Evolutionary conservation across 2,797 vertebrate species (phyloP).

Genomic region (Danio kyathit): DNA sequence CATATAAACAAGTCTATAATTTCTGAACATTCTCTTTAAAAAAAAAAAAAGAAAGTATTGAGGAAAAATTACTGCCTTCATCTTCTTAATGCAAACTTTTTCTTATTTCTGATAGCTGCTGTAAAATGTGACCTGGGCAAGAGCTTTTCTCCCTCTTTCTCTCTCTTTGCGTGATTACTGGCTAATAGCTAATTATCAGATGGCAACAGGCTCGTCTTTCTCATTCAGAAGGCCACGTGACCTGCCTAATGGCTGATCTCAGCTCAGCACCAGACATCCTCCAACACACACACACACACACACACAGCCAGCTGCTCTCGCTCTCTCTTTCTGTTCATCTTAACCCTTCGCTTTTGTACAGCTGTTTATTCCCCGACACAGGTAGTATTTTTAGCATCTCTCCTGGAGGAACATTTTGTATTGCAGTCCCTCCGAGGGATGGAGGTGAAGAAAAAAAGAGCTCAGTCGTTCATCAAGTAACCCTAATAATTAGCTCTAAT

Average conservation of each 20-base stretch:
- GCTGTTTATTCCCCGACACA: conserved; percentile 54
- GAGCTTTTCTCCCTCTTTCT: conserved; percentile 41
- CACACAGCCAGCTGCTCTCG: conserved; percentile 63
- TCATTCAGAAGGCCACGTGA: conserved; percentile 56
- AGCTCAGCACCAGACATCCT: conserved; percentile 67
- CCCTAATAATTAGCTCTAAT: conserved; percentile 35
- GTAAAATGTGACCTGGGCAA: neutral
- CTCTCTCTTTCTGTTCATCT: neutral
- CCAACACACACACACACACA: conserved; percentile 38
- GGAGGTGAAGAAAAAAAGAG: conserved; percentile 16
- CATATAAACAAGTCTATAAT: no score
- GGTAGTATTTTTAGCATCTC: conserved; percentile 74
- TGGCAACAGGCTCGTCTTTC: conserved; percentile 66
- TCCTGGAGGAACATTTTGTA: conserved; percentile 45
- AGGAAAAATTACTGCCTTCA: no score
- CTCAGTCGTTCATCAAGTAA: conserved; percentile 17
- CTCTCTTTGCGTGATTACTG: conserved; percentile 66
- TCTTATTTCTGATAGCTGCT: neutral
- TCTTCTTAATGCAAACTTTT: neutral
- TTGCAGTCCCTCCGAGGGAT: conserved; percentile 13
- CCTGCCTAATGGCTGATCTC: conserved; percentile 62
- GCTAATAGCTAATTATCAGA: conserved; percentile 76
- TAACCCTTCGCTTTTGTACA: conserved; percentile 46
- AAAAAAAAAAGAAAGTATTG: no score
- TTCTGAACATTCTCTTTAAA: no score